Base-by-base conservation (phyloP, 2,888 invertebrate genomes). In the Noctua pronuba region DNA sequence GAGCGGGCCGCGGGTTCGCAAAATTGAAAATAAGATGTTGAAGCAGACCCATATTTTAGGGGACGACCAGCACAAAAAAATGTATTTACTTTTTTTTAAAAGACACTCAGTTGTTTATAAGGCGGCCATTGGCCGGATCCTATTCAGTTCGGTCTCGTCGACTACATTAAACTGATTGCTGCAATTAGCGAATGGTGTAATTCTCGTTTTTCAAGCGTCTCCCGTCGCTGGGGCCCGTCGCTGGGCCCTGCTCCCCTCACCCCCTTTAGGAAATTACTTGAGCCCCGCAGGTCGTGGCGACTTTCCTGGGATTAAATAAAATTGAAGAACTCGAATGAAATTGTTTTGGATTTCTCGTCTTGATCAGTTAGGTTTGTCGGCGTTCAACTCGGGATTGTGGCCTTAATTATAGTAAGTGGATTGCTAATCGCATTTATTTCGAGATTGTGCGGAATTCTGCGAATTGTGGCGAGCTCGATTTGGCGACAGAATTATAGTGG, bases 91-190 rank as follows among this genome's bases (percentile, higher is more conserved):
- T 83, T 88, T 83, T 86, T 85, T 87, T 60, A 87, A 89, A 90
- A 90, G 87, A 88, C 86, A 88, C 88, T 87, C 90, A 86, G 91
- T 90, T 93, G 92, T 94, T 94, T 94, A 93, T 93, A 93, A 92
- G 92, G 86, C 91, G 90, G 91, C 92, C 93, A 93, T 92, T 92
- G 92, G 93, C 92, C 89, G 91, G 91, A 90, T 93, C 92, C 90
- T 90, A 93, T 93, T 93, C 92, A 93, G 93, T 94, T 93, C 91
- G 92, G 94, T 93, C 94, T 94, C 93, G 95, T 93, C 95, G 95
- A 95, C 95, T 96, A 96, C 96, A 96, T 96, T 96, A 96, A 94
- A 96, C 94, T 96, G 96, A 96, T 96, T 96, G 95, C 96, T 93
- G 95, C 95, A 96, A 96, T 96, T 96, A 96, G 95, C 92, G 96